phyloP scores from a whole-genome alignment of 2,888 invertebrate species.

The Argynnis bischoffii region DNA sequence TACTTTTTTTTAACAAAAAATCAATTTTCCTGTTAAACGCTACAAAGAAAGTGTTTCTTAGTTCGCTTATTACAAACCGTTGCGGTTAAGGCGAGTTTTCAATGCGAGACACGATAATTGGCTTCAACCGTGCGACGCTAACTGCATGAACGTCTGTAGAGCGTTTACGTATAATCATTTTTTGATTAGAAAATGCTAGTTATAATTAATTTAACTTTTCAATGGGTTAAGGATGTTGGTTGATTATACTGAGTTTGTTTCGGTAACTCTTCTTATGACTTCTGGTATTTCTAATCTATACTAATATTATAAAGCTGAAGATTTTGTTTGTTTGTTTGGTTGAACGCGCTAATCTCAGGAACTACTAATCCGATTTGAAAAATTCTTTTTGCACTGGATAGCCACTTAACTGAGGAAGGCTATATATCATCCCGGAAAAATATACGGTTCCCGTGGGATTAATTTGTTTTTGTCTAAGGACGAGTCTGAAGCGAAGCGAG shows the following conservation, averaged over 20 bases:
- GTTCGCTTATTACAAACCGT: slow-evolving; percentile 39
- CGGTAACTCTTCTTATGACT: not conserved
- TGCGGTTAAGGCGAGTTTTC: slow-evolving; percentile 42
- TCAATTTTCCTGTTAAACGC: slow-evolving; percentile 20
- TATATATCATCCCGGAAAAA: no score
- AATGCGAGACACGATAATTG: slow-evolving; percentile 42
- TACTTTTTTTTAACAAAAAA: slow-evolving; percentile 15
- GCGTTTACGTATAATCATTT: slow-evolving; percentile 26
- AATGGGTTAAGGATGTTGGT: slow-evolving; percentile 2
- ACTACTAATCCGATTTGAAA: no score
- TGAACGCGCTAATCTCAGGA: no score
- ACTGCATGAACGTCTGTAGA: slow-evolving; percentile 35
- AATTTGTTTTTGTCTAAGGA: no score
- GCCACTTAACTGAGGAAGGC: no score
- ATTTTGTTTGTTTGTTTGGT: no score
- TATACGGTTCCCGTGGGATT: no score
- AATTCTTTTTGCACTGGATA: no score
- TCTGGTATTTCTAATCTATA: no score
- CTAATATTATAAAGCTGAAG: no score
- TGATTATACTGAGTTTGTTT: not conserved
- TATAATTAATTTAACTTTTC: slow-evolving; percentile 21
- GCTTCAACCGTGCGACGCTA: slow-evolving; percentile 38
- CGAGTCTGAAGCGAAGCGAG: no score
- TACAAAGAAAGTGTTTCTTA: slow-evolving; percentile 35
- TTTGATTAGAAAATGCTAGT: slow-evolving; percentile 22